Conservation (phyloP, 1,140 invertebrate species). For the Cepaea nemoralis region DNA sequence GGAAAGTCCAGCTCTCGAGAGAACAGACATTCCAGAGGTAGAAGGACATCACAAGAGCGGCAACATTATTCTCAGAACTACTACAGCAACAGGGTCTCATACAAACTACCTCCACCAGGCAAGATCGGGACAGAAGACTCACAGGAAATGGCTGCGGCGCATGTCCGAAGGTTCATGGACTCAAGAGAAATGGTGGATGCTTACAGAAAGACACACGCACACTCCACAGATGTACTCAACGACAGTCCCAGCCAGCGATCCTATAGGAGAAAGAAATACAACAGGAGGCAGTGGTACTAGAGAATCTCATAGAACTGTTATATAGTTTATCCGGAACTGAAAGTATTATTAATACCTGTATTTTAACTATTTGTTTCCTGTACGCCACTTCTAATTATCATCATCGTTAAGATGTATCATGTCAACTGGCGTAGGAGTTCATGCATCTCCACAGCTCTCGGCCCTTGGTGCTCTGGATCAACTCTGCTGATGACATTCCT, state of each 20-base stretch:
- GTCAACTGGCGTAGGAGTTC: too few relatives aligned
- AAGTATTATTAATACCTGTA: too few relatives aligned
- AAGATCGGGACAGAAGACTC: conserved; percentile 6
- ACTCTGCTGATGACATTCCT: too few relatives aligned
- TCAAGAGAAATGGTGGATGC: conserved; percentile 13
- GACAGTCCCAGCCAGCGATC: neutral
- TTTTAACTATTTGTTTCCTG: too few relatives aligned
- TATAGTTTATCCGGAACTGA: too few relatives aligned
- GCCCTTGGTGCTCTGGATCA: too few relatives aligned
- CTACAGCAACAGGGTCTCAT: neutral
- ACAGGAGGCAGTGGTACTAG: neutral
- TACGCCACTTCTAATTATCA: too few relatives aligned
- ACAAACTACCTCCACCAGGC: neutral
- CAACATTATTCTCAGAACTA: neutral
- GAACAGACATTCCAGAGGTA: neutral
- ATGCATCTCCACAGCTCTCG: too few relatives aligned
- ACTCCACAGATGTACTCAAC: neutral
- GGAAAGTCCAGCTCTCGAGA: neutral
- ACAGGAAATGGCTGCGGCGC: neutral
- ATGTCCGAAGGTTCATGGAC: neutral
- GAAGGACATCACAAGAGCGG: neutral
- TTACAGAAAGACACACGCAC: neutral
- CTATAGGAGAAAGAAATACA: neutral
- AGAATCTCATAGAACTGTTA: too few relatives aligned
- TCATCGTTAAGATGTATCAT: too few relatives aligned